Conservation (phyloP, 2,113 vertebrate genomes). For the Myiopsitta monachus region DNA sequence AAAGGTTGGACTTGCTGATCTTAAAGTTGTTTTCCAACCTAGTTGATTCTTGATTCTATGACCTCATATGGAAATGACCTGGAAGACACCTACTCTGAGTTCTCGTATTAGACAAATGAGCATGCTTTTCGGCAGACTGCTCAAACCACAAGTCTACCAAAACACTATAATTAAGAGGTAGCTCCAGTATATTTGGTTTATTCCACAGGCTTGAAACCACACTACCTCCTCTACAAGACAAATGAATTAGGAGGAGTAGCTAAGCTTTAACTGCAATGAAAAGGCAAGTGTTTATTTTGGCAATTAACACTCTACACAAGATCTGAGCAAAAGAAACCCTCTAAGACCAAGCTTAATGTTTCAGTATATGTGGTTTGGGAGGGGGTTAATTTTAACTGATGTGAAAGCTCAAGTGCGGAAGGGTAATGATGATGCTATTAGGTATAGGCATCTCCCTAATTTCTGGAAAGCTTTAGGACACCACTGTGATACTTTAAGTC, state of each 20-base stretch:
- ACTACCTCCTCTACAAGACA: not conserved
- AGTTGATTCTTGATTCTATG: not conserved
- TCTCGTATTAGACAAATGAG: rapidly evolving
- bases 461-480: not conserved
- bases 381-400: not conserved
- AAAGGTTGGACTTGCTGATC: not conserved
- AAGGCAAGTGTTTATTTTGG: not conserved
- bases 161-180: not conserved
- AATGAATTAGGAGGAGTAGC: not conserved
- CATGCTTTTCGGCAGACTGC: not conserved
- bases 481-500: not conserved
- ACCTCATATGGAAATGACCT: not conserved
- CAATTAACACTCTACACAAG: not conserved
- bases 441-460: not conserved
- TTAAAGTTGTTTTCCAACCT: not conserved
- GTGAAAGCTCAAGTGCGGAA: not conserved
- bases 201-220: not conserved
- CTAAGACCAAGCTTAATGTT: not conserved
- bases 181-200: not conserved
- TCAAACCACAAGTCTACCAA: not conserved
- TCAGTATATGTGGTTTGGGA: not conserved
- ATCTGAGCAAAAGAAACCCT: not conserved
- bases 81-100: not conserved
- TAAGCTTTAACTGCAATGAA: not conserved
- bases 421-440: not conserved